phyloP scores from a whole-genome alignment of 1,140 invertebrate species.

The Glomeris maerens region DNA sequence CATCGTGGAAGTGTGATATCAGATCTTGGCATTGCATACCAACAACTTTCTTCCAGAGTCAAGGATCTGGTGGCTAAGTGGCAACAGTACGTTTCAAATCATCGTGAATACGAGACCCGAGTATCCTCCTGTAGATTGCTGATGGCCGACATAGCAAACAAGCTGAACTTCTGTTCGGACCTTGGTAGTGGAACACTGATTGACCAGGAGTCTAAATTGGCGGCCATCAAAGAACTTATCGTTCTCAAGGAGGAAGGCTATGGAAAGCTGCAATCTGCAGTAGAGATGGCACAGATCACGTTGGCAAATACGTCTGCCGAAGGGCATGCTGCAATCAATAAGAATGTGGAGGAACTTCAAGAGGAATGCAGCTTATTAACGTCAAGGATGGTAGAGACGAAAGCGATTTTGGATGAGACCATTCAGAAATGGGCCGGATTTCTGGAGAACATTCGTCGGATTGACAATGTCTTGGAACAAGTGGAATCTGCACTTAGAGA shows the following conservation, averaged over 20 bases:
- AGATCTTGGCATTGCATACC: slow-evolving; percentile 77
- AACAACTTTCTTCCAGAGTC: slow-evolving; percentile 72
- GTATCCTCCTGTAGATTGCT: slow-evolving; percentile 63
- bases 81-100: slow-evolving; percentile 78
- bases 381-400: slow-evolving; percentile 75
- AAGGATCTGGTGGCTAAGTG: slow-evolving; percentile 80
- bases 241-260: slow-evolving; percentile 82
- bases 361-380: slow-evolving; percentile 76
- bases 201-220: slow-evolving; percentile 69
- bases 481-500: slow-evolving; percentile 56
- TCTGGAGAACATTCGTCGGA: slow-evolving; percentile 67
- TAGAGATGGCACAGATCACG: slow-evolving; percentile 81
- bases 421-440: slow-evolving; percentile 79
- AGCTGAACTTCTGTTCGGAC: slow-evolving; percentile 68
- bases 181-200: slow-evolving; percentile 62
- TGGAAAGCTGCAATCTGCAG: slow-evolving; percentile 63
- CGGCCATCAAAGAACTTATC: slow-evolving; percentile 62
- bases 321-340: slow-evolving; percentile 74
- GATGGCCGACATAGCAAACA: slow-evolving; percentile 69
- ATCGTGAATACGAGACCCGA: slow-evolving; percentile 72
- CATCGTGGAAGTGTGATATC: slow-evolving; percentile 48
- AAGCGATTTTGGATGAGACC: slow-evolving; percentile 60
- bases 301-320: slow-evolving; percentile 76
- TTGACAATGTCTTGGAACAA: slow-evolving; percentile 65
- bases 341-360: slow-evolving; percentile 63